Percentiles rank a stretch among this genome's conserved stretches.
Evolutionary conservation across 1,140 invertebrate genomes (phyloP).

Genomic region (Heliothis virescens): DNA sequence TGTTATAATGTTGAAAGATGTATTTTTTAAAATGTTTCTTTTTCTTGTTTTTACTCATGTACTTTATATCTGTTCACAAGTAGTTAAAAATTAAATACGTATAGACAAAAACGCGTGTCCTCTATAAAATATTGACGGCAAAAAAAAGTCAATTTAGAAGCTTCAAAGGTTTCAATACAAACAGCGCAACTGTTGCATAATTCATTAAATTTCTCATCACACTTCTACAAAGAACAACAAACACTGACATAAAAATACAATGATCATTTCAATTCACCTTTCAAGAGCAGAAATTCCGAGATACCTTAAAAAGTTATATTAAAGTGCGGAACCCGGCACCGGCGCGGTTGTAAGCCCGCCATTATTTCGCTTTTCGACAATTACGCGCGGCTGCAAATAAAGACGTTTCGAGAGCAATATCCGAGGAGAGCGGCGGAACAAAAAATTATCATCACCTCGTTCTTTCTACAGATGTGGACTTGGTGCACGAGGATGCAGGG

Average conservation of each 20-base stretch:
- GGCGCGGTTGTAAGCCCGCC: conserved; percentile 50
- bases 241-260: neutral
- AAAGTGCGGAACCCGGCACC: conserved; percentile 26
- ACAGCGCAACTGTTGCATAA: too few relatives aligned
- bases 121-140: too few relatives aligned
- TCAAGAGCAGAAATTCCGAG: conserved; percentile 31
- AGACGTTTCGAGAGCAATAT: conserved; percentile 68
- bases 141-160: too few relatives aligned
- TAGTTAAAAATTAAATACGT: too few relatives aligned
- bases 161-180: too few relatives aligned
- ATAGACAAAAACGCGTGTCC: too few relatives aligned
- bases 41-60: too few relatives aligned
- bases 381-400: conserved; percentile 60
- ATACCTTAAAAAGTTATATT: conserved; percentile 48
- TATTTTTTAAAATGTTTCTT: too few relatives aligned
- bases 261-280: conserved; percentile 41
- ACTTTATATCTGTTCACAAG: too few relatives aligned
- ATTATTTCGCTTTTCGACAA: conserved; percentile 61
- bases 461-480: conserved; percentile 32
- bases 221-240: conserved; percentile 11
- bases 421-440: conserved; percentile 54
- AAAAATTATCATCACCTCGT: conserved; percentile 77
- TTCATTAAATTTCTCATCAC: neutral
- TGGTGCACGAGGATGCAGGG: neutral
- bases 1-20: too few relatives aligned